phyloP scores from a whole-genome alignment of 2,113 vertebrate genomes.

The Odocoileus hemionus region DNA sequence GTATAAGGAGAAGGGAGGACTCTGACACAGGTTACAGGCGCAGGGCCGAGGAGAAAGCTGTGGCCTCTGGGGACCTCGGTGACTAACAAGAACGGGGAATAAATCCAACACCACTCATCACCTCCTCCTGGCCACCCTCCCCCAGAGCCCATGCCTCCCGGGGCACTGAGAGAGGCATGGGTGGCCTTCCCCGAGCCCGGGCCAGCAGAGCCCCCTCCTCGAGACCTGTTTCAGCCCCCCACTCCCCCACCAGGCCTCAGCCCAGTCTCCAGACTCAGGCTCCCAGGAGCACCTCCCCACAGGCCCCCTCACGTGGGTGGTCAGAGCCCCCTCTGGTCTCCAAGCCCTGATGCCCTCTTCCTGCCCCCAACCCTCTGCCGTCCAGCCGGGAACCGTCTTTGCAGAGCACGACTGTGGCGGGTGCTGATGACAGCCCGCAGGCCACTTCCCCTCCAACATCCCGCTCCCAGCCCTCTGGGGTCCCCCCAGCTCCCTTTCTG shows the following conservation, averaged over 20 bases:
- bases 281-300: background rate
- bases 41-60: slow-evolving; percentile 4
- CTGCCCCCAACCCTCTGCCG: background rate
- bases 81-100: slow-evolving; percentile 18
- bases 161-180: background rate
- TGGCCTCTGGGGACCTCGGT: background rate
- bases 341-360: background rate
- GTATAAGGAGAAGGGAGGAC: slow-evolving; percentile 54
- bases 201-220: too few species aligned
- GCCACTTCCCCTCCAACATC: background rate
- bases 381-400: background rate
- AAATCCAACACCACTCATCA: slow-evolving; percentile 25
- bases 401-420: background rate
- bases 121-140: background rate
- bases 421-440: background rate
- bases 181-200: background rate
- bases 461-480: background rate
- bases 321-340: background rate
- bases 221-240: too few species aligned
- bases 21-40: slow-evolving; percentile 14
- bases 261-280: too few species aligned
- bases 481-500: background rate
- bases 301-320: background rate
- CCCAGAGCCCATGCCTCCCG: background rate
- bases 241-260: background rate